Percentiles rank a stretch among this genome's conserved stretches.
Conservation (phyloP, 2,888 invertebrate genomes). For the Acanthosoma haemorrhoidale region DNA sequence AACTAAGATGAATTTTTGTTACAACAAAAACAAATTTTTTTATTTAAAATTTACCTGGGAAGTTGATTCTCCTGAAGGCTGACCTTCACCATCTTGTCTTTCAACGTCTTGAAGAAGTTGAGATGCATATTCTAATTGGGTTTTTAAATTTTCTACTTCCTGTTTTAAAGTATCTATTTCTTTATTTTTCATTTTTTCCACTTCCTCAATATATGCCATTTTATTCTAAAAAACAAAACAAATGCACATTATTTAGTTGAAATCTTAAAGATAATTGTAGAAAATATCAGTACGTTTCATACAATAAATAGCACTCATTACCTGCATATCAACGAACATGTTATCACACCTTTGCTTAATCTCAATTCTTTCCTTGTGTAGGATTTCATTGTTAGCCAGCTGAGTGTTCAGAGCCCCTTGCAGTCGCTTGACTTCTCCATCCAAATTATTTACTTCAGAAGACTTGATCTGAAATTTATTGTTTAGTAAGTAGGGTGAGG, state of each 20-base stretch:
- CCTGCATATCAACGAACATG: slow-evolving; percentile 30
- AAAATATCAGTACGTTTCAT: not conserved
- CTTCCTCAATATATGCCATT: slow-evolving; percentile 23
- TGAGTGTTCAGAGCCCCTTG: slow-evolving; percentile 50
- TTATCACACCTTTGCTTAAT: slow-evolving; percentile 42
- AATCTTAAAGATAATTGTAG: not conserved
- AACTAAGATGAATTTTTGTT: not conserved
- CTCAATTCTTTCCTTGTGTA: slow-evolving; percentile 51
- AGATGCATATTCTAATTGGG: slow-evolving; percentile 40
- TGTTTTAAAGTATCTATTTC: slow-evolving; percentile 37
- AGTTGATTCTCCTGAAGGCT: slow-evolving; percentile 29
- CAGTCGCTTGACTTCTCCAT: slow-evolving; percentile 76
- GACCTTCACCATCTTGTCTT: slow-evolving; percentile 41
- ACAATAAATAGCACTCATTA: not conserved
- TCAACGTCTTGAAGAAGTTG: slow-evolving; percentile 39
- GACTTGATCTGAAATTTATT: slow-evolving; percentile 69
- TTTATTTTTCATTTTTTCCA: slow-evolving; percentile 30
- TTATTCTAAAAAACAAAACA: slow-evolving; percentile 28
- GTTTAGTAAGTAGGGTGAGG: slow-evolving; percentile 8
- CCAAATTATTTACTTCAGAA: slow-evolving; percentile 76
- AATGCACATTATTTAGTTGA: not conserved
- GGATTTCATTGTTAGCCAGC: slow-evolving; percentile 44
- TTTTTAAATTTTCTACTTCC: slow-evolving; percentile 40
- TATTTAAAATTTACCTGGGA: not conserved
- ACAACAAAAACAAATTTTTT: not conserved